Percentiles rank a stretch among this genome's conserved stretches.
phyloP scores from a whole-genome alignment of 2,113 vertebrate species.

The Tauraco erythrolophus region DNA sequence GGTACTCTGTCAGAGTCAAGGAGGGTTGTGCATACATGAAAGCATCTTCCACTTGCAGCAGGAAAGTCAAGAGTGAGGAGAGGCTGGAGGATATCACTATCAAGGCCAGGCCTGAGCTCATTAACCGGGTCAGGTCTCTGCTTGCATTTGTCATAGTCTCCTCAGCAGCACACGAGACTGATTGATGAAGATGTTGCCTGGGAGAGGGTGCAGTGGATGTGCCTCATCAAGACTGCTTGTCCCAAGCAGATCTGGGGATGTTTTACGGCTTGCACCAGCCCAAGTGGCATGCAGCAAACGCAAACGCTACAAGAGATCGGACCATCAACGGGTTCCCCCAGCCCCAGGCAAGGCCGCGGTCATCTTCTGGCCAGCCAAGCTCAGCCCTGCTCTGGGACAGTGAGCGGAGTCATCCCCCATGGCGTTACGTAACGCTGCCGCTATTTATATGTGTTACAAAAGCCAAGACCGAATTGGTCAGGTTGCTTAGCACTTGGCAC shows the following conservation, averaged over 20 bases:
- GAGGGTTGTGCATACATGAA: not conserved
- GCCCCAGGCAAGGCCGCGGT: not conserved
- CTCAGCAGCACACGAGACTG: not conserved
- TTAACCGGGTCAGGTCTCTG: not conserved
- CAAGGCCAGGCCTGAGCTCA: not conserved
- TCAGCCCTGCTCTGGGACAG: not conserved
- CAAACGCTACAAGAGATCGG: not conserved
- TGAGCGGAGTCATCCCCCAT: fast-evolving
- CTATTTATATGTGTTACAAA: not conserved
- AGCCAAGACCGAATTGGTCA: not conserved
- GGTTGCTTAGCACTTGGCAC: not conserved
- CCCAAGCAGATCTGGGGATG: fast-evolving
- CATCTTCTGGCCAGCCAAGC: not conserved
- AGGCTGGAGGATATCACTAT: not conserved
- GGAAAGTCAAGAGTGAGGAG: not conserved
- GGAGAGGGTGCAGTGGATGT: not conserved
- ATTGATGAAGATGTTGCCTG: not conserved
- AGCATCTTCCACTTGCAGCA: not conserved
- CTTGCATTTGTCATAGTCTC: not conserved
- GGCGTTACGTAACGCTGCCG: not conserved
- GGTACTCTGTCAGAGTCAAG: not conserved
- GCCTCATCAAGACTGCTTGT: not conserved
- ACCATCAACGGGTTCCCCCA: not conserved
- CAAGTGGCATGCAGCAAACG: not conserved
- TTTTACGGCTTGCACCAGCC: not conserved